Evolutionary conservation across 2,113 vertebrate genomes (phyloP).

Genomic region (Drymodes brunneopygia): DNA sequence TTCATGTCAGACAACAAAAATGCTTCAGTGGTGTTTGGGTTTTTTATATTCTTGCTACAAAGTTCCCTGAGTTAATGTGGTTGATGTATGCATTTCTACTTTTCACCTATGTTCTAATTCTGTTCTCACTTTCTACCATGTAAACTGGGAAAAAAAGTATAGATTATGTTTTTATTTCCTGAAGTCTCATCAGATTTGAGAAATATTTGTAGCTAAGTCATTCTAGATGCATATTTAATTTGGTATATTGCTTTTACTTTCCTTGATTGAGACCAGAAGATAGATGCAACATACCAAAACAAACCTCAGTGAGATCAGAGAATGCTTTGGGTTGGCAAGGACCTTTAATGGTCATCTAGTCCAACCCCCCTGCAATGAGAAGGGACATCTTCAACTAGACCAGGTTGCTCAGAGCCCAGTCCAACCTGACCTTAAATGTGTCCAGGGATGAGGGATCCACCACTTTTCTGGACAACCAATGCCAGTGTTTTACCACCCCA

Average conservation of each 20-base stretch:
- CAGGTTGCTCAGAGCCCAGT: background rate
- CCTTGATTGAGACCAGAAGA: background rate
- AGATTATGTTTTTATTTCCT: background rate
- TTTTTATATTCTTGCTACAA: background rate
- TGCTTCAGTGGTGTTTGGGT: background rate
- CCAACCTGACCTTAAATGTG: background rate
- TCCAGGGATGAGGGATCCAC: background rate
- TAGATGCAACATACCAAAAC: background rate
- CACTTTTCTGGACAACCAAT: background rate
- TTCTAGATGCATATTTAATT: background rate
- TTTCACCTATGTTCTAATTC: background rate
- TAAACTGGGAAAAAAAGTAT: background rate
- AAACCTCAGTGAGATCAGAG: background rate
- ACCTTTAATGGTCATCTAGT: background rate
- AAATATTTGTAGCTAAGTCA: background rate
- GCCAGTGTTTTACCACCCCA: background rate
- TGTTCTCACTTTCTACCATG: background rate
- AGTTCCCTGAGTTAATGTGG: background rate
- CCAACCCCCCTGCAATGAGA: accelerated
- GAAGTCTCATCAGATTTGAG: background rate
- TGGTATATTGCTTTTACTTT: background rate
- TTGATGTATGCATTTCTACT: background rate
- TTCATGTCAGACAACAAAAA: background rate
- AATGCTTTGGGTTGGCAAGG: background rate
- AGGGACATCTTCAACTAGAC: background rate